Evolutionary conservation across 2,113 vertebrate species (phyloP).

Genomic region (Misgurnus mizolepis): DNA sequence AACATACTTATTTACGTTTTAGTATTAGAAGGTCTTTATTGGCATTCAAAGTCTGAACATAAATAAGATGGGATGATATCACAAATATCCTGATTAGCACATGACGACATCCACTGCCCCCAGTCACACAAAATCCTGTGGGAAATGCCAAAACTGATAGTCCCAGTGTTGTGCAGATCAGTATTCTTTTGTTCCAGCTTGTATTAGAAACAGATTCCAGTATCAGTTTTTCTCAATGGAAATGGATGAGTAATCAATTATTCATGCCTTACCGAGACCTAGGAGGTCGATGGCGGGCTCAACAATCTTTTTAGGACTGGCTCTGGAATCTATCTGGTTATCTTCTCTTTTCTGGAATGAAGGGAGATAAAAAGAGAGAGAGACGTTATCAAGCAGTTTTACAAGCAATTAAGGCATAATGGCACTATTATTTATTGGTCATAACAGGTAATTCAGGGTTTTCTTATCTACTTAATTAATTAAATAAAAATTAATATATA

Average conservation of each 20-base stretch:
- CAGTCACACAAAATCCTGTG: too few species aligned
- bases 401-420: background rate
- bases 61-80: too few species aligned
- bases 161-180: background rate
- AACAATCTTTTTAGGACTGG: conserved; percentile 81
- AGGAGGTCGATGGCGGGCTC: conserved; percentile 90
- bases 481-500: too few species aligned
- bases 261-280: conserved; percentile 86
- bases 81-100: too few species aligned
- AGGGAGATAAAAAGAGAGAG: conserved; percentile 43
- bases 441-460: too few species aligned
- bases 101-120: too few species aligned
- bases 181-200: background rate
- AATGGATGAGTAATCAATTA: conserved; percentile 11
- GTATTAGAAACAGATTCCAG: background rate
- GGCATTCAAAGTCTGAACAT: too few species aligned
- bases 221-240: conserved; percentile 3
- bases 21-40: too few species aligned
- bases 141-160: background rate
- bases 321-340: conserved; percentile 79
- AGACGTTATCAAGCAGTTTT: background rate
- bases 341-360: conserved; percentile 82
- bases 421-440: too few species aligned
- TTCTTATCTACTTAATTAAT: too few species aligned
- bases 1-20: too few species aligned